phyloP scores from a whole-genome alignment of 2,113 vertebrate species.

The Cettia cetti region DNA sequence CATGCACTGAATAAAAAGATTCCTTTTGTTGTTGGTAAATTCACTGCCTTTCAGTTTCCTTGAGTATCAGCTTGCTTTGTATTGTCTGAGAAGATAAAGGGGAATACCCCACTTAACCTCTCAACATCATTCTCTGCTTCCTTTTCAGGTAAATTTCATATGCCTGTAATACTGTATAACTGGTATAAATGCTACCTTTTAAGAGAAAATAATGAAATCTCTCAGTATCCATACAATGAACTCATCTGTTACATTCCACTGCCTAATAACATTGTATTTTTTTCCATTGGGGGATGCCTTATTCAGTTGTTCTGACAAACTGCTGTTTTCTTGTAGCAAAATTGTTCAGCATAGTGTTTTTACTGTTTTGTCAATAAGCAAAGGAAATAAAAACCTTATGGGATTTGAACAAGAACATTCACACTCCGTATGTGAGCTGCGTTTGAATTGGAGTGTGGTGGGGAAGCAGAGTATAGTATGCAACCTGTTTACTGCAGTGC shows the following conservation, averaged over 20 bases:
- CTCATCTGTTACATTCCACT: neutral
- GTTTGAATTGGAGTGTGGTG: conserved; percentile 56
- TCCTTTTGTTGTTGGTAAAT: conserved; percentile 50
- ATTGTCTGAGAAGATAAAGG: conserved; percentile 43
- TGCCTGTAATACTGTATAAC: neutral
- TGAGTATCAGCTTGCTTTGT: conserved; percentile 30
- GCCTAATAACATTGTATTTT: neutral
- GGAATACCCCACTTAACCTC: conserved; percentile 40
- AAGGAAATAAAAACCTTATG: conserved; percentile 63
- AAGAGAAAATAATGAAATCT: conserved; percentile 19
- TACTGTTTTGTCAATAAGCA: conserved; percentile 60
- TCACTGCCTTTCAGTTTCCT: conserved; percentile 15
- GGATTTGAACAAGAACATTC: conserved; percentile 62
- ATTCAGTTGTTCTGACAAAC: conserved; percentile 49
- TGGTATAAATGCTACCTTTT: conserved; percentile 29
- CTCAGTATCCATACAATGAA: neutral
- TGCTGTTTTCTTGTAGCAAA: conserved; percentile 62
- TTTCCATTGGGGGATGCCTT: conserved; percentile 22
- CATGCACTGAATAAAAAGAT: neutral
- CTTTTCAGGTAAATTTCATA: conserved; percentile 24
- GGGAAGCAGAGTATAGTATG: conserved; percentile 38
- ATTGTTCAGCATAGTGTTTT: conserved; percentile 55
- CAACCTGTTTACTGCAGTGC: conserved; percentile 59
- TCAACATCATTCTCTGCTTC: conserved; percentile 3
- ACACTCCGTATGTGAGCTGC: conserved; percentile 65